A percentile compares a stretch with the other conserved stretches of the same genome.
Conservation (phyloP, 1,140 invertebrate genomes). For the Cyrtorhinus lividipennis region DNA sequence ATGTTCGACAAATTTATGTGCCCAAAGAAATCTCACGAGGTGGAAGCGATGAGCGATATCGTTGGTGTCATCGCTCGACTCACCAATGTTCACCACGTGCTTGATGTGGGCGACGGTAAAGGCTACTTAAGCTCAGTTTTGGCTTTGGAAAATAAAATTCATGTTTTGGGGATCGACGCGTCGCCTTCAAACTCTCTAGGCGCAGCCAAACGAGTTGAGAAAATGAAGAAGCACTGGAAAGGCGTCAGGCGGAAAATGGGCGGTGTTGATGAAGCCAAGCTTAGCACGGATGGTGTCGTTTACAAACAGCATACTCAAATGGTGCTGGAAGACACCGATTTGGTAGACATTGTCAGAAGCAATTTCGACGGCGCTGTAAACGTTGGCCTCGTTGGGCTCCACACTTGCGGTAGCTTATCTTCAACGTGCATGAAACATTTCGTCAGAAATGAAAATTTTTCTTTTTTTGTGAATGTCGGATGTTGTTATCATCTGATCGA, state of each 20-base stretch:
- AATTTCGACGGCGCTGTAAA: constrained; percentile 29
- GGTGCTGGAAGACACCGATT: constrained; percentile 32
- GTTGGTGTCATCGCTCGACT: constrained; percentile 32
- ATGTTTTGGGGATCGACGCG: constrained; percentile 65
- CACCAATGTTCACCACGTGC: constrained; percentile 34
- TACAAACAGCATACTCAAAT: constrained; percentile 20
- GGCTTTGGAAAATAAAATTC: constrained; percentile 48
- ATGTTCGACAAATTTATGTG: constrained; percentile 29
- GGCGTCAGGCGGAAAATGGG: constrained; percentile 19
- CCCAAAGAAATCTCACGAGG: constrained; percentile 70
- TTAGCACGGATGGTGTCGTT: background rate
- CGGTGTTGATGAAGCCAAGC: constrained; percentile 4
- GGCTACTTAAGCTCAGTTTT: constrained; percentile 65
- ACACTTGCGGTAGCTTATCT: constrained; percentile 77
- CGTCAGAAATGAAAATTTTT: constrained; percentile 36
- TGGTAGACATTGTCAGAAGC: constrained; percentile 33
- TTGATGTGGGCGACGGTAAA: constrained; percentile 77
- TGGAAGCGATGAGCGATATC: constrained; percentile 41
- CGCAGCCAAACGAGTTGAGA: constrained; percentile 42
- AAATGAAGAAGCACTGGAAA: constrained; percentile 34
- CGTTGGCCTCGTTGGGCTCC: constrained; percentile 44
- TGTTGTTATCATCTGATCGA: constrained; percentile 81
- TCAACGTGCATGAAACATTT: constrained; percentile 61
- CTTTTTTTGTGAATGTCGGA: constrained; percentile 59
- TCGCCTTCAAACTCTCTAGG: constrained; percentile 44